phyloP scores from a whole-genome alignment of 1,140 invertebrate species.

The Metaphire vulgaris region DNA sequence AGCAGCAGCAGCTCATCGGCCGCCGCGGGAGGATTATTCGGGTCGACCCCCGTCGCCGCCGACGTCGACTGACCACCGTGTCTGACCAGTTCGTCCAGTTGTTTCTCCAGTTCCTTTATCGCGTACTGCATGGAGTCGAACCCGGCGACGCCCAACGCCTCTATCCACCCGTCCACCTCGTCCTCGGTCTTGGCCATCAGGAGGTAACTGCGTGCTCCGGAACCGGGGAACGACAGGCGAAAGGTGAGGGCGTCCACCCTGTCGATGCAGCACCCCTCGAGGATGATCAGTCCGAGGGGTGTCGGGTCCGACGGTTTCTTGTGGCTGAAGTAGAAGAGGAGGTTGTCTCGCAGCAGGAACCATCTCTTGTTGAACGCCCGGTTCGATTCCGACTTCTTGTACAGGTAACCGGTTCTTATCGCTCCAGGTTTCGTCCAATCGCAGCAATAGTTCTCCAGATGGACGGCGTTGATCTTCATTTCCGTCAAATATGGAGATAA shows the following conservation, averaged over 20 bases:
- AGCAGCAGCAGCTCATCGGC: no score
- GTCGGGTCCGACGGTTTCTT: not conserved
- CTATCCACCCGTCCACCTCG: not conserved
- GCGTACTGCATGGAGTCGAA: not conserved
- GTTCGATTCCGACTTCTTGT: not conserved
- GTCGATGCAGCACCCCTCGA: not conserved
- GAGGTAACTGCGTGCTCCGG: not conserved
- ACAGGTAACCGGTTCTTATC: not conserved
- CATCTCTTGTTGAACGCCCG: not conserved
- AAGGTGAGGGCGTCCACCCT: not conserved
- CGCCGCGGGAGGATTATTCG: no score
- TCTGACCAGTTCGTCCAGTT: no score
- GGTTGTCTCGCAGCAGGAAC: not conserved
- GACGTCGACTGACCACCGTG: no score
- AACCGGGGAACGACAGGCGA: not conserved
- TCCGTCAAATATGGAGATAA: no score
- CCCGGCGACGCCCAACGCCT: not conserved
- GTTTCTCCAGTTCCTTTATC: not conserved
- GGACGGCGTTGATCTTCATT: not conserved
- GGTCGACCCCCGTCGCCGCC: no score
- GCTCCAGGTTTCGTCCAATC: not conserved
- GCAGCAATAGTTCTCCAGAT: not conserved
- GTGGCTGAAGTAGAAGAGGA: slow-evolving; percentile 1
- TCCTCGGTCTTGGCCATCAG: not conserved
- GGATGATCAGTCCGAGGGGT: not conserved